Evolutionary conservation across 2,888 invertebrate species (phyloP), one percentile per base, ranked within the genome.

Genomic region (Phania funesta): DNA sequence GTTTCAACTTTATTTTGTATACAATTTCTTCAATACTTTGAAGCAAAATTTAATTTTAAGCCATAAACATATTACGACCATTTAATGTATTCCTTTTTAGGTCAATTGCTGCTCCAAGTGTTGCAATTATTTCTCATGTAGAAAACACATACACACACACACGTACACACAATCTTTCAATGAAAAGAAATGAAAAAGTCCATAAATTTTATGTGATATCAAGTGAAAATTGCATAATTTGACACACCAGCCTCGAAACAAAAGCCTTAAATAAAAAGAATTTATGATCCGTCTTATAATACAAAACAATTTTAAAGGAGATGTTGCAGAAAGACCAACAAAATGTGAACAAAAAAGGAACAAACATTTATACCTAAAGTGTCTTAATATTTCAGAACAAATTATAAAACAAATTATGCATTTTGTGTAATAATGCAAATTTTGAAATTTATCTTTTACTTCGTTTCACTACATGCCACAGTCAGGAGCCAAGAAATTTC

Each of bases 341-440:
- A 38, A 38, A 13, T n/a, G 26, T 48, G 7, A 8, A 32, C 22
- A 18, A 29, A 13, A 58, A 35, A 32, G 13, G 9, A 13, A 60
- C n/a, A 62, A 44, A 62, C 22, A 18, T 35, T 58, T 75, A 35
- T 67, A 62, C 62, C 35, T 78, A 79, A 75, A 74, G 68, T 78
- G 73, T 67, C 77, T 78, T 75, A 70, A 78, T 78, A 74, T 75
- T 70, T 82, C 68, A 82, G 70, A 78, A 74, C 82, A 82, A 82
- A 82, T 82, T 82, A 82, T 70, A 82, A 78, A 78, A 82, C 82
- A 82, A 82, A 82, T 82, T 82, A 82, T 78, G 78, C 78, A 82
- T 74, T 82, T 82, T 77, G 81, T 77, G 56, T 77, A 82, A 77
- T 82, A 82, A 77, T 82, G 81, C 81, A 82, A 82, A 77, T 82